These are phyloP conservation scores for Mustelus asterias DNA, from an alignment of 2,113 vertebrate genomes.

Conservation along the genomic window DNA sequence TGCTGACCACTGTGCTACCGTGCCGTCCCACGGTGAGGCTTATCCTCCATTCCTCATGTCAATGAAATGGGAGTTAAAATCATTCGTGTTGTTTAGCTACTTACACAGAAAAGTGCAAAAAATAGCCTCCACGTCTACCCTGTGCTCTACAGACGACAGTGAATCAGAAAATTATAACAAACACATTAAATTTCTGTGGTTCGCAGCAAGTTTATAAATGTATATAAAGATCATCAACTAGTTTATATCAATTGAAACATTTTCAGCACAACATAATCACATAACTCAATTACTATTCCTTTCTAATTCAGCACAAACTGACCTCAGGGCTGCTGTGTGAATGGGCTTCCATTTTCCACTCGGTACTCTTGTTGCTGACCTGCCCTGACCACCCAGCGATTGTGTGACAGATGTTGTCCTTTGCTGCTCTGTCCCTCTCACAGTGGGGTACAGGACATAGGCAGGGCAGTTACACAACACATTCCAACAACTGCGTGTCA, in stretches of 20 bases:
- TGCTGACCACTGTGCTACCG: too few relatives aligned
- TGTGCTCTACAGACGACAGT: neutral
- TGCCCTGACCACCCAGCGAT: neutral
- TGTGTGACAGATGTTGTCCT: neutral
- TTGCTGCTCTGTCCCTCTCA: neutral
- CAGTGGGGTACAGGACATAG: neutral
- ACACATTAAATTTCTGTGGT: neutral
- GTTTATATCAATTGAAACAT: neutral
- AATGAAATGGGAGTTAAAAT: neutral
- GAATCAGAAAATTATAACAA: neutral
- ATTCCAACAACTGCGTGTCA: neutral
- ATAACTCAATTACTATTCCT: neutral
- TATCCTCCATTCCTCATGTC: neutral
- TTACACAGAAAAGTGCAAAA: neutral
- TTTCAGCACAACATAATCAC: neutral
- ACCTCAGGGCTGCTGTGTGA: neutral
- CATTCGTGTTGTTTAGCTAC: neutral
- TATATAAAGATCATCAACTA: neutral
- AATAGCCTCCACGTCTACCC: neutral
- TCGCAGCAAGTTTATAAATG: slow-evolving; percentile 11
- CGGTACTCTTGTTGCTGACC: neutral
- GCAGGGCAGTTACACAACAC: neutral
- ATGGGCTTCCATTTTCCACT: neutral
- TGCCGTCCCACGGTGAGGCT: neutral
- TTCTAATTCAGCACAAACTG: slow-evolving; percentile 3